Base-by-base conservation (phyloP, 2,888 invertebrate species). In the Eupithecia dodoneata region DNA sequence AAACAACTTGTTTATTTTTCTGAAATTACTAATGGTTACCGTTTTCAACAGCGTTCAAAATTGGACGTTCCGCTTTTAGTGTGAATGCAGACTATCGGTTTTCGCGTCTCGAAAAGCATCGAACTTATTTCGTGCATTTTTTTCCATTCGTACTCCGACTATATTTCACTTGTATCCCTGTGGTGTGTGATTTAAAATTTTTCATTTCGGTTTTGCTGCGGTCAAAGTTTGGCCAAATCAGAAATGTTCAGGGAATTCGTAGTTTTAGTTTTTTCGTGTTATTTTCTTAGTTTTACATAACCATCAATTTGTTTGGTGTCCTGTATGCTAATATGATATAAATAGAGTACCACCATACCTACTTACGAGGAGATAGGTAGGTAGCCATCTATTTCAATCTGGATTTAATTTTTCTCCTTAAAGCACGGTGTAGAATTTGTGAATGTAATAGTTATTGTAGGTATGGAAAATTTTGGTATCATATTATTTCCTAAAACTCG, bases 121-220 rank as follows among this genome's bases (percentile, higher is more conserved):
- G 89, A 90, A 91, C 89, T 91, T 91, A 92, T 91, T 91, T 87
- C 82, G 83, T 88, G 86, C 90, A 90, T 92, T 93, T 93, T 93
- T 92, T 91, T 87, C 85, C 88, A 88, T 88, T 89, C 85, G 81
- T 80, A 81, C 81, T 80, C 81, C 82, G 84, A 81, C 87, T 82
- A 85, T 85, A 86, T 87, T 87, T 87, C 84, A 86, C 83, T 84
- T 81, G 80, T 82, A 81, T 84, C 79, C 84, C 79, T 80, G 77
- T 79, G 82, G 83, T 79, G 81, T 77, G 76, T 83, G 81, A 82
- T 81, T 83, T 80, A 73, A 84, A 82, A 84, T 80, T 77, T 77
- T 79, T 76, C 79, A 76, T 76, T 79, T 76, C 52, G 66, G 72
- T 72, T 78, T 76, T 76, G 67, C 45, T 63, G 72, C 66, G 70